These are phyloP conservation scores for Hyperoplus immaculatus DNA, from an alignment of 2,797 vertebrate species.

Conservation along the genomic window DNA sequence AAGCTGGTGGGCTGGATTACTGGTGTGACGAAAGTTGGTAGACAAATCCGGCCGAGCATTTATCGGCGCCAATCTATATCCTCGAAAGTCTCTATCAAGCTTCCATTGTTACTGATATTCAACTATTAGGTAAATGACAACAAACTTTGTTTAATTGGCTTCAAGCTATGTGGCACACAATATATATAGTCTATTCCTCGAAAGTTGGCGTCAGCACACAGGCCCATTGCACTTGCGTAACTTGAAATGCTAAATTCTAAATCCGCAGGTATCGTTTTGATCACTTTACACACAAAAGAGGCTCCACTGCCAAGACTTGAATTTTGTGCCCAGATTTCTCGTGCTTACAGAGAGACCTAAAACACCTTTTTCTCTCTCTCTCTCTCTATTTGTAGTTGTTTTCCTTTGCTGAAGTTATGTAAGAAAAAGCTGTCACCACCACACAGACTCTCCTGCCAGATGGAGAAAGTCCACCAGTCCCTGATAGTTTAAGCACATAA, in stretches of 20 bases:
- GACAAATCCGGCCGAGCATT: too few relatives aligned
- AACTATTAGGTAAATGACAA: constrained; percentile 9
- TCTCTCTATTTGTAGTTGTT: not conserved
- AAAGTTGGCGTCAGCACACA: constrained; percentile 33
- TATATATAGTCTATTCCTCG: not conserved
- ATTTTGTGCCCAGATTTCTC: constrained; percentile 43
- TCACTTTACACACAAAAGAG: constrained; percentile 31
- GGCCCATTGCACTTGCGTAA: constrained; percentile 27
- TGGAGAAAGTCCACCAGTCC: constrained; percentile 52
- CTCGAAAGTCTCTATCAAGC: not conserved
- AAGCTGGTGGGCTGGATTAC: too few relatives aligned
- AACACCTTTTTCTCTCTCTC: constrained; percentile 31
- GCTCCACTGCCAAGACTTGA: constrained; percentile 52
- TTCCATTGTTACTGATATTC: too few relatives aligned
- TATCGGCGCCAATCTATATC: not conserved
- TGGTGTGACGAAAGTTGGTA: too few relatives aligned
- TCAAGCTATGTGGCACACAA: not conserved
- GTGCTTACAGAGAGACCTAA: constrained; percentile 51
- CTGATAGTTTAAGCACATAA: constrained; percentile 35
- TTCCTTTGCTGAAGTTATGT: constrained; percentile 39
- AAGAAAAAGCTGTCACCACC: constrained; percentile 34
- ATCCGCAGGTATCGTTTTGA: constrained; percentile 43
- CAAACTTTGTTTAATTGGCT: constrained; percentile 19
- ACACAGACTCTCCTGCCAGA: constrained; percentile 51
- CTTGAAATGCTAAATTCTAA: constrained; percentile 43